Base-by-base conservation (phyloP, 1,140 invertebrate genomes). In the Streblospio benedicti region DNA sequence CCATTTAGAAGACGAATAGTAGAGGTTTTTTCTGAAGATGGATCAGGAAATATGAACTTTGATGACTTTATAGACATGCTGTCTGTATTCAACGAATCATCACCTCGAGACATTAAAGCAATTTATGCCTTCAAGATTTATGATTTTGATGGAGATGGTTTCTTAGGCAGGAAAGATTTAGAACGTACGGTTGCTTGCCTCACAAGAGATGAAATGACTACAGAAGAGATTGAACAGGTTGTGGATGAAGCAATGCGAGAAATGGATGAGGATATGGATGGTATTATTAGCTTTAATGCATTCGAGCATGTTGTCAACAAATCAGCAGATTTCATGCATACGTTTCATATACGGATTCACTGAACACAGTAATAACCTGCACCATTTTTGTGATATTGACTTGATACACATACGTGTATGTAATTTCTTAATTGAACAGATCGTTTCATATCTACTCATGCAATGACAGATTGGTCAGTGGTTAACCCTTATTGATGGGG, bases 11-110 rank as follows among this genome's bases (percentile, higher is more conserved):
- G 30, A 38, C 18, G 33, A 31, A 56, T 56, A 5, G 38, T 32
- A 27, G 31, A 41, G 43, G 90, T 93, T 59, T 95, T 94, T 78
- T 93, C 90, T 1, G 84, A 87, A 71, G 89, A 92, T 72, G 86
- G 86, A 16, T 85, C 84, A 56, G 92, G 90, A 18, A 87, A 93
- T 77, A 85, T 98, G 71, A 90, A 88, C 0, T 97, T 97, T 80
- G 91, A 96, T 79, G 92, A 96, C 75, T 97, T 95, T 73, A 79
- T 97, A 1, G 91, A 96, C 85, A 73, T 96, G 92, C 92, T 94
- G 86, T 94, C 91, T 4, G 91, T 94, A 1, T 92, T 96, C 69
- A 91, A 89, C 77, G 88, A 92, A 64, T 84, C 83, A 67, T 89
- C 92, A 16, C 91, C 93, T 0, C 86, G 90, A 69, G 85, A 88